Evolutionary conservation across 2,888 invertebrate species (phyloP), one percentile per base, ranked within the genome.

Genomic region (Andrena dorsata): DNA sequence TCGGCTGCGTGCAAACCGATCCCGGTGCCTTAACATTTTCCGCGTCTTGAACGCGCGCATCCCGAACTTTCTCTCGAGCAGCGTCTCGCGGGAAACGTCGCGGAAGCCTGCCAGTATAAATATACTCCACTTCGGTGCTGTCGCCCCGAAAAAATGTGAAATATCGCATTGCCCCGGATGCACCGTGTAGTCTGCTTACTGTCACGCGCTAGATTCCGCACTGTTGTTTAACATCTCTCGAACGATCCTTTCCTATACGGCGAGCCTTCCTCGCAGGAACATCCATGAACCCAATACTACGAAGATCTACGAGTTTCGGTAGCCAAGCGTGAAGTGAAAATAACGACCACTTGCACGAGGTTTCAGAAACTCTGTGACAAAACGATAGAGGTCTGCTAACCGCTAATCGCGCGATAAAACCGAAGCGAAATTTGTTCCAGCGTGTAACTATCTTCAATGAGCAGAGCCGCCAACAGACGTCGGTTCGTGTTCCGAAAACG

Each of bases 1-100:
- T 76, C 74, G 82, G 61, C 61, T 60, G 76, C 85, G 72, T 58
- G 60, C 73, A 64, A 49, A 61, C 53, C 10, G 61, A 61, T 56
- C 74, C 10, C 63, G 69, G 73, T 71, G 71, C 56, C 20, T 68
- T 68, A 49, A 64, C 68, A 80, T 85, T 84, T 84, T 84, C 78
- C 80, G 77, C 77, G 82, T 69, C 75, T 77, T 74, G 73, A 58
- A 7, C 76, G 80, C 77, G 68, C 63, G 63, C 69, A 61, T 74
- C 70, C 61, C 26, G 35, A 80, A 80, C 71, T 70, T 79, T 77
- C 65, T 63, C 74, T 49, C 64, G 69, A 51, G 68, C 58, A 10
- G 26, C 47, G 35, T 69, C 76, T 66, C 76, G 58, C 20, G 76
- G 76, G 73, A 70, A 66, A 64, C 68, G 60, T 56, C 58, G 71